Evolutionary conservation across 1,140 invertebrate genomes (phyloP).

Genomic region (Mizuhopecten yessoensis): DNA sequence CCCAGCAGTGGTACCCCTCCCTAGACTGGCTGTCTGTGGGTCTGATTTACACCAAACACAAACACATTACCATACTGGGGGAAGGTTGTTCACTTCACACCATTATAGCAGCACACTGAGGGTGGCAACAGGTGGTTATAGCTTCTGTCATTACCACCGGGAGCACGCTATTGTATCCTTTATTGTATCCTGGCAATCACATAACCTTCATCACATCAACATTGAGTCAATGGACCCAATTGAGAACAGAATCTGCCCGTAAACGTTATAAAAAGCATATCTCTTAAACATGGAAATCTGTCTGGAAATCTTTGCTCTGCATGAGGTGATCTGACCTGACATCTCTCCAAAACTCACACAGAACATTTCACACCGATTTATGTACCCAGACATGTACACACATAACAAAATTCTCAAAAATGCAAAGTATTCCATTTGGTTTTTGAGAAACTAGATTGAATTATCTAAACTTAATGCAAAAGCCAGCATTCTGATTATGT

Average conservation of each 20-base stretch:
- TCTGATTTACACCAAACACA: neutral
- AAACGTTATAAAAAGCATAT: neutral
- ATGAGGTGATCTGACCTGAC: neutral
- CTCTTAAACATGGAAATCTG: neutral
- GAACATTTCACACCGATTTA: neutral
- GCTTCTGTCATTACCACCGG: slow-evolving; percentile 22
- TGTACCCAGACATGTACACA: neutral
- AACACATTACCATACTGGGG: neutral
- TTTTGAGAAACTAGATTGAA: too few species aligned
- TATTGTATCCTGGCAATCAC: too few species aligned
- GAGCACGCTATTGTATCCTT: neutral
- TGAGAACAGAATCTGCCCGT: neutral
- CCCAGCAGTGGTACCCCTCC: neutral
- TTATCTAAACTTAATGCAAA: too few species aligned
- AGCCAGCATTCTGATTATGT: too few species aligned
- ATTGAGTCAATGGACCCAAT: neutral
- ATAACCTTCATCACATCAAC: neutral
- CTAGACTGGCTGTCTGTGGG: slow-evolving; percentile 17
- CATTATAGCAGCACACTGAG: neutral
- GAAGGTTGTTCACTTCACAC: neutral
- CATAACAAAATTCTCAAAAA: too few species aligned
- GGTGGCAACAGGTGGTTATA: neutral
- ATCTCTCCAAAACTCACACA: neutral
- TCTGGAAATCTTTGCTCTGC: neutral
- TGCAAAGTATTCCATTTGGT: too few species aligned